phyloP scores from a whole-genome alignment of 2,113 vertebrate genomes.

The Neopipo cinnamomea region DNA sequence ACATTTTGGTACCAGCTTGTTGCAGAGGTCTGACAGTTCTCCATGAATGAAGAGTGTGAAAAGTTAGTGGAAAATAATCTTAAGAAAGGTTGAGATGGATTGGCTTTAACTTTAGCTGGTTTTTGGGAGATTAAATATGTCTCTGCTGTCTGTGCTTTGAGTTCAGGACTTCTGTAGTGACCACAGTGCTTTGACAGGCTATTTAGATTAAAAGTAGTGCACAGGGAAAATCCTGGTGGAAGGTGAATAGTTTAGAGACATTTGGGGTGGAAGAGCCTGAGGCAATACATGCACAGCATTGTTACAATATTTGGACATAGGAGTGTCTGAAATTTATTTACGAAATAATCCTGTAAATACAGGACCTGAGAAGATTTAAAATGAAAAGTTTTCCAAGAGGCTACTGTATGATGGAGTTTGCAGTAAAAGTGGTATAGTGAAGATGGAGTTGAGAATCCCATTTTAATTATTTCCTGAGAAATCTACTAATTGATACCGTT shows the following conservation, averaged over 20 bases:
- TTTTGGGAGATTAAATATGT: background rate
- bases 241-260: background rate
- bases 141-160: background rate
- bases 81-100: background rate
- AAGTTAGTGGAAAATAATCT: background rate
- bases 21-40: background rate
- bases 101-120: background rate
- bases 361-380: background rate
- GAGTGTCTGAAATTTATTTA: background rate
- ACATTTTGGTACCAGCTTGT: background rate
- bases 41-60: background rate
- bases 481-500: constrained; percentile 25
- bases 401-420: background rate
- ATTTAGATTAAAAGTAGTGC: background rate
- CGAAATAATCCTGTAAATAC: background rate
- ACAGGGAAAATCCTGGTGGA: background rate
- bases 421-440: background rate
- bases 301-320: background rate
- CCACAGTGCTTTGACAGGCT: background rate
- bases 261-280: background rate
- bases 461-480: constrained; percentile 20
- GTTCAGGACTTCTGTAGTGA: background rate
- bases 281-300: accelerated
- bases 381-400: background rate
- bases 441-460: background rate